These are phyloP conservation scores for Saturnia pavonia DNA, from an alignment of 2,888 invertebrate genomes.

Conservation along the genomic window DNA sequence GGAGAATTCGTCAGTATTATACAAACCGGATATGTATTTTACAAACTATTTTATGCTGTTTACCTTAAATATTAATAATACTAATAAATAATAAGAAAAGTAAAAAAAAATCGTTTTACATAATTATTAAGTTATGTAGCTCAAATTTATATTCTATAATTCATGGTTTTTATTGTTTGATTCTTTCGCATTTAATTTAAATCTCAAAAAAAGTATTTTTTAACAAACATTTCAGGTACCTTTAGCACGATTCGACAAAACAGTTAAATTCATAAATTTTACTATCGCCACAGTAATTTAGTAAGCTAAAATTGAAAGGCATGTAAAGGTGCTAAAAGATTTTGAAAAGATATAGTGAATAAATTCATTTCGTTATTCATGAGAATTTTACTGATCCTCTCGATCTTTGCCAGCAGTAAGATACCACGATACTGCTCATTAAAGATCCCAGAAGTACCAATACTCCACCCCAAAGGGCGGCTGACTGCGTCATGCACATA, in stretches of 20 bases:
- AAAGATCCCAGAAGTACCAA: constrained; percentile 83
- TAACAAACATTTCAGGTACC: too few species aligned
- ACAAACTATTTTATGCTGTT: neutral
- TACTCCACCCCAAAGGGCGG: constrained; percentile 83
- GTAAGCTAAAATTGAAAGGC: neutral
- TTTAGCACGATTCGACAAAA: neutral
- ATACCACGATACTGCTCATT: constrained; percentile 72
- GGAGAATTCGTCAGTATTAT: neutral
- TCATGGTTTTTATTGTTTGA: too few species aligned
- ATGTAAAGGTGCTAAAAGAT: neutral
- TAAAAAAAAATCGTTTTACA: neutral
- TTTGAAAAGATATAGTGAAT: neutral
- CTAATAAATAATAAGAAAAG: neutral
- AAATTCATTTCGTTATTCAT: neutral
- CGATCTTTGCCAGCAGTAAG: constrained; percentile 70
- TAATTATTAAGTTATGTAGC: neutral
- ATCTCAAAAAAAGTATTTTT: too few species aligned
- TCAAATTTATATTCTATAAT: neutral
- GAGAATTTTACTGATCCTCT: constrained; percentile 58
- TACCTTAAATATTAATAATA: neutral
- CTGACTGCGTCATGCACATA: constrained; percentile 84
- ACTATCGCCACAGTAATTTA: neutral
- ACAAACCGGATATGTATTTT: neutral
- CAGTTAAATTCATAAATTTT: neutral
- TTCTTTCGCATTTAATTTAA: too few species aligned